These are phyloP conservation scores for Alectura lathami DNA, from an alignment of 2,113 vertebrate species.

Conservation along the genomic window DNA sequence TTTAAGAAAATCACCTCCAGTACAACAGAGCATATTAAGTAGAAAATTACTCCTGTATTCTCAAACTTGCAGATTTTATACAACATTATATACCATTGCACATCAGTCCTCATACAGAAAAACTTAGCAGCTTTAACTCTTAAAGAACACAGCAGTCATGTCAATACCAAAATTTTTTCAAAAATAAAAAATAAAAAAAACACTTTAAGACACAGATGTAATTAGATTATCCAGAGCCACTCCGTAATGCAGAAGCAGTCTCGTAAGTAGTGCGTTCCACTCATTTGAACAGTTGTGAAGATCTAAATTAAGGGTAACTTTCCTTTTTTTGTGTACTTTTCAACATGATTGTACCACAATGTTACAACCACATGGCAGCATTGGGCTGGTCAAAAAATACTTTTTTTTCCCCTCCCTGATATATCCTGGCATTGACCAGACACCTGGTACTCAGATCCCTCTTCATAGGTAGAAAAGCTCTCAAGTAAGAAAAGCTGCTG, in stretches of 20 bases:
- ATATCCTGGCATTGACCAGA: not conserved
- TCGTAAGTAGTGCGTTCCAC: not conserved
- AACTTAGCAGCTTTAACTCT: not conserved
- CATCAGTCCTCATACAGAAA: not conserved
- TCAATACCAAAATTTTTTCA: not conserved
- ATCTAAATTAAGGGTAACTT: not conserved
- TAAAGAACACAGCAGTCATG: not conserved
- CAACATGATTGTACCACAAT: not conserved
- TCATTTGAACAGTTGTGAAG: not conserved
- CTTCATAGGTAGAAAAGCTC: not conserved
- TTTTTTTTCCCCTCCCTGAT: not conserved
- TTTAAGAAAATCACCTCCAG: not conserved
- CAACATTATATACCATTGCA: not conserved
- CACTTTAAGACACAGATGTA: not conserved
- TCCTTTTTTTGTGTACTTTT: not conserved
- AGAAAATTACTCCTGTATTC: not conserved
- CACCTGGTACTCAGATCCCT: not conserved
- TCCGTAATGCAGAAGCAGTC: not conserved
- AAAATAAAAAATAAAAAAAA: not conserved
- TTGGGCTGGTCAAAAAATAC: not conserved
- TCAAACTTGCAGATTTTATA: not conserved
- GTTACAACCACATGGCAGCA: not conserved
- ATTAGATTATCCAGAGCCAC: not conserved
- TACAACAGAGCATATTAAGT: not conserved
- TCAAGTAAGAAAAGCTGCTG: not conserved